Evolutionary conservation across 2,113 vertebrate genomes (phyloP).

Genomic region (Syngnathus scovelli): DNA sequence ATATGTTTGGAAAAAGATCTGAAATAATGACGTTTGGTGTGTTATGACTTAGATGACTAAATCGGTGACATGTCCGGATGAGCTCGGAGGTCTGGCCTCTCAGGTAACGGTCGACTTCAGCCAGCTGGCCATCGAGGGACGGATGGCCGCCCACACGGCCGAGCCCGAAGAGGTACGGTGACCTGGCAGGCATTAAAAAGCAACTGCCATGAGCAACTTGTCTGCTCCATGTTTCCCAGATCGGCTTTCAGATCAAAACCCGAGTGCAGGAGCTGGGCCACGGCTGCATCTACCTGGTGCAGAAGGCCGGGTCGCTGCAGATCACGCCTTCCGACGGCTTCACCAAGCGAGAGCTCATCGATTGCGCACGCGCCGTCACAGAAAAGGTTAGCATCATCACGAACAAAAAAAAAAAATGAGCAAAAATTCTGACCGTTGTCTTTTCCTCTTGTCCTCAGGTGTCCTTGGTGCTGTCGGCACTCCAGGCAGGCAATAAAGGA

Average conservation of each 20-base stretch:
- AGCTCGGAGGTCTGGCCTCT: conserved; percentile 91
- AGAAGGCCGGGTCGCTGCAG: conserved; percentile 96
- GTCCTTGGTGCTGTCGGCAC: conserved; percentile 90
- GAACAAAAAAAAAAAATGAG: too few relatives aligned
- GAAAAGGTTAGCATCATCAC: conserved; percentile 81
- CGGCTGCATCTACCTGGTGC: conserved; percentile 93
- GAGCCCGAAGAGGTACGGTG: conserved; percentile 88
- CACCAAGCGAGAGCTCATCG: conserved; percentile 93
- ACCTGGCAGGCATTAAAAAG: neutral
- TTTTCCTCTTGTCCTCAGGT: conserved; percentile 71
- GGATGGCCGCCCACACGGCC: conserved; percentile 91
- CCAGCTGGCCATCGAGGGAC: conserved; percentile 91
- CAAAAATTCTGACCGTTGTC: too few relatives aligned
- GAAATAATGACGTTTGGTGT: neutral
- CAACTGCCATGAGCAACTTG: neutral
- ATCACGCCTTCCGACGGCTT: conserved; percentile 89
- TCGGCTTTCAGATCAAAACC: conserved; percentile 90
- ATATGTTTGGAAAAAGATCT: neutral
- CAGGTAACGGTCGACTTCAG: conserved; percentile 97
- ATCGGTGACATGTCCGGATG: conserved; percentile 95
- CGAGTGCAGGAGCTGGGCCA: conserved; percentile 95
- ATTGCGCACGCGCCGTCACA: conserved; percentile 88
- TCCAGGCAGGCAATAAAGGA: conserved; percentile 96
- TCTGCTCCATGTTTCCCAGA: conserved; percentile 61
- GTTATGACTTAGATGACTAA: conserved; percentile 86